Conservation (phyloP, 2,797 vertebrate species). For the Etheostoma nigrum region DNA sequence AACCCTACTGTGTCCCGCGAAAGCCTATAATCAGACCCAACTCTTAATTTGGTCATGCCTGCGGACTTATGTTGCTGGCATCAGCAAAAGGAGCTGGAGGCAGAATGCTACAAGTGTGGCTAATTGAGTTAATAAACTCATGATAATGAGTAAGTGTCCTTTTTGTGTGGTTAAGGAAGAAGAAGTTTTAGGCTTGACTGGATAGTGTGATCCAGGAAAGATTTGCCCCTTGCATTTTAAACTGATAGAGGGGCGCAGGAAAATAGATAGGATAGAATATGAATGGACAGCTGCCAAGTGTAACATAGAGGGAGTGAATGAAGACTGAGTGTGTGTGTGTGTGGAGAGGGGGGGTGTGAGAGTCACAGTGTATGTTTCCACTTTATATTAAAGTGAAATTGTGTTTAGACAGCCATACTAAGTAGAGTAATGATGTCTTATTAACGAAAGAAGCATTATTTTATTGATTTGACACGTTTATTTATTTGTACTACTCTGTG, state of each 20-base stretch:
- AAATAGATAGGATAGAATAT: neutral
- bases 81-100: constrained; percentile 15
- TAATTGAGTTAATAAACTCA: constrained; percentile 20
- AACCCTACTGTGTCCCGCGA: neutral
- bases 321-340: neutral
- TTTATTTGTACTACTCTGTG: neutral
- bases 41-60: no score
- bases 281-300: neutral
- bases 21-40: neutral
- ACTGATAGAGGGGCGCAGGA: neutral
- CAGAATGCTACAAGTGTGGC: constrained; percentile 35
- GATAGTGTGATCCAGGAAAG: constrained; percentile 21
- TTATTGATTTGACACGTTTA: neutral
- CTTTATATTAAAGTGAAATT: neutral
- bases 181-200: constrained; percentile 4
- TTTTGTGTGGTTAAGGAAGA: neutral
- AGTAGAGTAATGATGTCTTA: neutral
- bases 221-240: neutral
- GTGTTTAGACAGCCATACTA: neutral
- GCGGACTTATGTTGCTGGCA: constrained; percentile 4
- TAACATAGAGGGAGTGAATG: neutral
- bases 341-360: neutral
- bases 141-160: constrained; percentile 9
- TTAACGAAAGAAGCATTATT: neutral
- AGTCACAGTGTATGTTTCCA: neutral